These are phyloP conservation scores for Microchrysa polita DNA, from an alignment of 2,888 invertebrate genomes.

Conservation along the genomic window DNA sequence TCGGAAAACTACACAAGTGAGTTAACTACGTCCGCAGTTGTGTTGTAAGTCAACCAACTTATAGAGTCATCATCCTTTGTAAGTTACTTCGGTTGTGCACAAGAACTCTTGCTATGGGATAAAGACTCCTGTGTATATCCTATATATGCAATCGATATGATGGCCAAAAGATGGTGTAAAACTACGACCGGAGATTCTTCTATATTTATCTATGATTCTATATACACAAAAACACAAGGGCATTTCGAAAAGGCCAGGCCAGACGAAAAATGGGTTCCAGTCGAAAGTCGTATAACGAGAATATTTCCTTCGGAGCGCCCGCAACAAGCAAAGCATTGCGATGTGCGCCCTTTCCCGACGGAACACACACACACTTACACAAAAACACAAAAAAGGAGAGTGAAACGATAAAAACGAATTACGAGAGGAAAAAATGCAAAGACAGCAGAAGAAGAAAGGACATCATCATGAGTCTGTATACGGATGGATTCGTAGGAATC, in stretches of 20 bases:
- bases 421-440: constrained; percentile 14
- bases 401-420: not conserved
- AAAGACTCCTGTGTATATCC: too few species aligned
- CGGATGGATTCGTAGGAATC: not conserved
- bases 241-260: not conserved
- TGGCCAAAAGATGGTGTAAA: too few species aligned
- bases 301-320: not conserved
- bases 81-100: too few species aligned
- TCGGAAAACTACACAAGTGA: not conserved
- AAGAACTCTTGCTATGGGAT: too few species aligned
- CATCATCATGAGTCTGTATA: not conserved
- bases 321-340: too few species aligned
- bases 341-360: too few species aligned
- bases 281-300: constrained; percentile 9
- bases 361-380: too few species aligned
- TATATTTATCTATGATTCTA: too few species aligned
- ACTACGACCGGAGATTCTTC: too few species aligned
- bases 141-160: too few species aligned
- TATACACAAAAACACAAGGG: not conserved
- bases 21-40: not conserved
- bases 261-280: not conserved
- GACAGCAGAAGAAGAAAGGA: constrained; percentile 18
- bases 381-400: not conserved
- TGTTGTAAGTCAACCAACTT: not conserved
- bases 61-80: not conserved